Evolutionary conservation across 2,113 vertebrate species (phyloP).

Genomic region (Cheirogaleus medius): DNA sequence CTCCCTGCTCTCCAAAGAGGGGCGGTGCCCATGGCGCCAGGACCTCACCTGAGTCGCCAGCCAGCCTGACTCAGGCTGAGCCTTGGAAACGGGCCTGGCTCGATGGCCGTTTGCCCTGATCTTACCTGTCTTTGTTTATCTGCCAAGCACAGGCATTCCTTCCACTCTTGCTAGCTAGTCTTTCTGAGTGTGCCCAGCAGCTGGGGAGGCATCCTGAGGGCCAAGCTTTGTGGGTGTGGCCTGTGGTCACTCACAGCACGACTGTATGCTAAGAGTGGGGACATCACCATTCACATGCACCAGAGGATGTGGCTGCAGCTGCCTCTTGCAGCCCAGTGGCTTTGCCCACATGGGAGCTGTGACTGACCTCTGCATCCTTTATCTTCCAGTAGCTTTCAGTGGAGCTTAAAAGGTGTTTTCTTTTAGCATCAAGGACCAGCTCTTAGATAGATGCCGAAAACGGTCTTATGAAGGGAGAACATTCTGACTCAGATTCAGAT

Average conservation of each 20-base stretch:
- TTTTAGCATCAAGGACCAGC: slow-evolving; percentile 7
- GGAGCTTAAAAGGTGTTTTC: background rate
- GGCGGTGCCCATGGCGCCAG: too few relatives aligned
- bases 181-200: background rate
- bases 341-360: background rate
- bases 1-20: background rate
- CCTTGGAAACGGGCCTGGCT: background rate
- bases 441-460: background rate
- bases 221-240: background rate
- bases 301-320: background rate
- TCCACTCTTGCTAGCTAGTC: background rate
- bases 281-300: background rate
- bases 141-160: background rate
- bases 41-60: background rate
- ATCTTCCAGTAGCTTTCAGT: background rate
- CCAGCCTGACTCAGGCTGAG: background rate
- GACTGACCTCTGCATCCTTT: background rate
- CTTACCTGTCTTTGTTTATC: background rate
- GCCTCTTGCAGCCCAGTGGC: background rate
- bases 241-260: background rate
- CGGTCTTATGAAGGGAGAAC: background rate
- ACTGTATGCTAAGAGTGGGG: too few relatives aligned
- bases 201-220: background rate
- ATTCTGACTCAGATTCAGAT: background rate
- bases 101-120: background rate